phyloP scores from a whole-genome alignment of 2,113 vertebrate species.

The Malurus elegans region DNA sequence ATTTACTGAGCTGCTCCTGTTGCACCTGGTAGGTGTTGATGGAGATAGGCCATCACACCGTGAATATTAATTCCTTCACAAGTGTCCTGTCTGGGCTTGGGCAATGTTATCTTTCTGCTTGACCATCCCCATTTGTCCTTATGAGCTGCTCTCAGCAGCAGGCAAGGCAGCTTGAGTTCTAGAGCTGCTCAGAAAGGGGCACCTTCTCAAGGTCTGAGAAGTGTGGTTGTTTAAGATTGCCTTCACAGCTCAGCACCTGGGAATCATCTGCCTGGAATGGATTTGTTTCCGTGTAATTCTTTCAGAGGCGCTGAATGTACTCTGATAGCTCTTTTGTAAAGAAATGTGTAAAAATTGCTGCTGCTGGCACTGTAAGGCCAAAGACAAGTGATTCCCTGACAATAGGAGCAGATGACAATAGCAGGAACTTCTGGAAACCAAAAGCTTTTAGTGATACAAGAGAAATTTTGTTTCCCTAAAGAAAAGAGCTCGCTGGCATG shows the following conservation, averaged over 20 bases:
- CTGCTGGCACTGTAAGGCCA: neutral
- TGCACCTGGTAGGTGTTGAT: neutral
- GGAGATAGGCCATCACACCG: neutral
- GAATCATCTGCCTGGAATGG: neutral
- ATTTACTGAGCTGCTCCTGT: neutral
- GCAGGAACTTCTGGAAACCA: neutral
- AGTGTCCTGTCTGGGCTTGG: neutral
- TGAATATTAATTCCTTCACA: neutral
- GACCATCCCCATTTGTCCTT: neutral
- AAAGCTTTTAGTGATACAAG: neutral
- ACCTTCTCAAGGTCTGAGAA: neutral
- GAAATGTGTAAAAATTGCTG: neutral
- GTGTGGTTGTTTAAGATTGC: neutral
- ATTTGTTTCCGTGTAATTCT: neutral
- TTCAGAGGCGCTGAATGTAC: neutral
- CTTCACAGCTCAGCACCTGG: neutral
- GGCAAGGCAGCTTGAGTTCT: neutral
- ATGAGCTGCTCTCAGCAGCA: neutral
- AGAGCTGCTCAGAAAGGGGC: neutral
- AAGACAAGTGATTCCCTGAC: neutral
- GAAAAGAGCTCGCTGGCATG: neutral
- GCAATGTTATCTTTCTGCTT: rapidly evolving
- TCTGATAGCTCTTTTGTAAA: neutral
- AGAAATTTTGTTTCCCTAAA: neutral
- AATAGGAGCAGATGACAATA: neutral